Evolutionary conservation across 2,113 vertebrate species (phyloP).

Genomic region (Anolis carolinensis): DNA sequence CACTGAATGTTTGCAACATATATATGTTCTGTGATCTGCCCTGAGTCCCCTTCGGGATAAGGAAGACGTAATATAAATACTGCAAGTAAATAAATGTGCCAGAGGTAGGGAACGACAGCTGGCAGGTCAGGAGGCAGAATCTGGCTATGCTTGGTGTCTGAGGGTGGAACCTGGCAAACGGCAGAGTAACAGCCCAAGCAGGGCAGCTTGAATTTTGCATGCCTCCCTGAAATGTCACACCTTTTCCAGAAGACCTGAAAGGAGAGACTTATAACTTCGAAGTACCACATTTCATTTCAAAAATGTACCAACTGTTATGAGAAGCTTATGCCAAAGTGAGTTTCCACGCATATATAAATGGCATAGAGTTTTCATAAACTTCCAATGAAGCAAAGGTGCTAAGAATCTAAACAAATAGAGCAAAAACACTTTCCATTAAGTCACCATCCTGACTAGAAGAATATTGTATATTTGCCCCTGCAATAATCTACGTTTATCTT

Average conservation of each 20-base stretch:
- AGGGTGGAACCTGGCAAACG: neutral
- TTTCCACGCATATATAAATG: neutral
- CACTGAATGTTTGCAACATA: too few species aligned
- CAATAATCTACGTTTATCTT: neutral
- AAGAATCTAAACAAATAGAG: neutral
- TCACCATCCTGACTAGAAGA: conserved; percentile 1
- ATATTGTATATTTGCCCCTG: conserved; percentile 2
- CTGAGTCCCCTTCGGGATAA: too few species aligned
- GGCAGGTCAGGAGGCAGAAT: too few species aligned
- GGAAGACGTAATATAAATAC: too few species aligned
- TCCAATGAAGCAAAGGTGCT: neutral
- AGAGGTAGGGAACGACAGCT: too few species aligned
- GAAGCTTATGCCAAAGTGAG: neutral
- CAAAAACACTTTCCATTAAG: conserved; percentile 12
- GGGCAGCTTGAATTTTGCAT: too few species aligned
- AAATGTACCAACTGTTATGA: neutral
- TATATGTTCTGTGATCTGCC: too few species aligned
- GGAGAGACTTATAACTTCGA: neutral
- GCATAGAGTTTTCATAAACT: neutral
- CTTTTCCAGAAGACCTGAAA: too few species aligned
- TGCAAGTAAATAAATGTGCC: too few species aligned
- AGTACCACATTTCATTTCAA: neutral
- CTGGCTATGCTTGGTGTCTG: neutral
- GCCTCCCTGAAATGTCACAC: neutral
- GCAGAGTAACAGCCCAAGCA: neutral